Base-by-base conservation (phyloP, 1,140 invertebrate species). In the Drosophila ficusphila region DNA sequence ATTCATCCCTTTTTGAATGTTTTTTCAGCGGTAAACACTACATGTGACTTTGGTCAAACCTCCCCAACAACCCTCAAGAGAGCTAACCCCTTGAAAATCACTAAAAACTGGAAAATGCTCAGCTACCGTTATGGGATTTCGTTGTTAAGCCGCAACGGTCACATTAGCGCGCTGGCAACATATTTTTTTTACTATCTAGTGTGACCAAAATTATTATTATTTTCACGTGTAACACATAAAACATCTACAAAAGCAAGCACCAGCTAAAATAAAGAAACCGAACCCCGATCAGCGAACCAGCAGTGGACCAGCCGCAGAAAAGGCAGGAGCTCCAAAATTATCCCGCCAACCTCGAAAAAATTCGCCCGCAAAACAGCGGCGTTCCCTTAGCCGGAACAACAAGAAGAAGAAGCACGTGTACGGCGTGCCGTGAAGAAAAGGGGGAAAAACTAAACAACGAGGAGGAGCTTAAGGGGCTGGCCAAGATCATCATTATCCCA, bases 321-420 rank as follows among this genome's bases (percentile, higher is more conserved):
- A 21, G 18, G 56, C 9, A 44, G 14, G 9, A 34, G 19, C 19
- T 12, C 9, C 54, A 9, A 5, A 11, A 18, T 18, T n/a, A n/a
- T n/a, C n/a, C 8, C 4, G 8, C 7, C 7, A 27, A 6, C 19
- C 12, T 14, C 12, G 16, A 21, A 16, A n/a, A 2, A 6, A 12
- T 0, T 16, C 7, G 1, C 16, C 34, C 16, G 19, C 41, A 12
- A 25, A 51, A 14, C 16, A 54, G 53, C 53, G 39, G 54, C 60
- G 60, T 61, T 61, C 8, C 23, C 19, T 3, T 16, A 33, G 60
- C 29, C 60, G 60, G 38, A 64, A 44, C 41, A 44, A 4, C 41
- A 44, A 36, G 60, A 64, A 62, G 58, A 62, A 64, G 60, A 64
- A 64, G 60, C 60, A 64, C 60, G 54, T 64, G 60, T 64, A 29